Evolutionary conservation across 2,888 invertebrate species (phyloP), one percentile per base, ranked within the genome.

Genomic region (Macaria liturata): DNA sequence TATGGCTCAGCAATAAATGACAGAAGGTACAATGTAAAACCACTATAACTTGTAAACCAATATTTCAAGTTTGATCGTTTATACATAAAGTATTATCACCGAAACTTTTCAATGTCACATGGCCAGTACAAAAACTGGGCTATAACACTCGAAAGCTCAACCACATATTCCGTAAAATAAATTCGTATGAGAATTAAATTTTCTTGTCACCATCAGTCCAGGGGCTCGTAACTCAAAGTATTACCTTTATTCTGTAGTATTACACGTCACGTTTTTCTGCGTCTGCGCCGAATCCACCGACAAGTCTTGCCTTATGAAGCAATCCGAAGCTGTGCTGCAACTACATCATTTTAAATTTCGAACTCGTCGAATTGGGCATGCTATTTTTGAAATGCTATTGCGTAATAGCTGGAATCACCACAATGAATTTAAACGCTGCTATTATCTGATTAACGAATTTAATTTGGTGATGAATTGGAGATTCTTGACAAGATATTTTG

Each of bases 301-400:
- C 57, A 47, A 46, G 4, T 46, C 50, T 3, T 31, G 34, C 57
- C 57, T 44, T 57, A 39, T 9, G 32, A 9, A 56, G 56, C 31
- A 46, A 47, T 44, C 57, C 47, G 39, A 46, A 34, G 42, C 46
- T 1, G 30, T 4, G 34, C 32, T 30, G 6, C 46, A 42, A 32
- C 51, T 46, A 46, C 46, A 39, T 51, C n/a, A 34, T n/a, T 37
- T 43, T n/a, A 34, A 56, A 9, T 42, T 56, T 42, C 42, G 9
- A 32, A 34, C 43, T 20, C 1, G 34, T 46, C 9, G 6, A 4
- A 43, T 44, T 51, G 57, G 57, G 6, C 51, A 47, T 46, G 46
- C 3, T 47, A 56, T 56, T 56, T 56, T 34, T 32, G 42, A 34
- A 49, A 46, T 37, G 49, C 6, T 30, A 46, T 50, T 56, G 4